Evolutionary conservation across 2,113 vertebrate species (phyloP), one percentile per base, ranked within the genome.

Genomic region (Fregata magnificens): DNA sequence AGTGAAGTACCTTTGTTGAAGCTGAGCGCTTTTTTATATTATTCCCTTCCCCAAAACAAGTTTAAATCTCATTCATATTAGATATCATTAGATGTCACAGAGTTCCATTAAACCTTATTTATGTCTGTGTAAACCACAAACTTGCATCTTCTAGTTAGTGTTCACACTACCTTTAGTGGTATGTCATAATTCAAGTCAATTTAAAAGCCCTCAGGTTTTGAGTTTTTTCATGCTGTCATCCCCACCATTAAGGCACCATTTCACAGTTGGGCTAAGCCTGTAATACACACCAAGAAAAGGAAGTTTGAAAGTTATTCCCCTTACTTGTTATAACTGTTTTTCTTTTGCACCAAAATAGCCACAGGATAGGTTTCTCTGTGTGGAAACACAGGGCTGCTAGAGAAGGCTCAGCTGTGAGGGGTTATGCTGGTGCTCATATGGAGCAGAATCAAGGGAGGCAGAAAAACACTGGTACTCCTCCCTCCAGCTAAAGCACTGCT

Each of bases 151-250:
- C 86, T 82, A 94, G 61, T 86, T 94, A 95, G 91, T 17, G 24
- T 87, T 95, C 91, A 93, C 77, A 72, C 89, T 97, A 83, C 85
- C 88, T 96, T 47, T 88, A 96, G 93, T 89, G 70, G 78, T 89
- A 90, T 95, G 77, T 72, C 93, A 95, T 87, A 95, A 95, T 77
- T 96, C 96, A 91, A 95, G 77, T 67, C 52, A 91, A 93, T 91
- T 94, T 94, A 91, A 95, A 97, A 96, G 89, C 91, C 73, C 91
- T 93, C 93, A 95, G 73, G 73, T 96, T 95, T 90, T 91, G 73
- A 91, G 40, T 58, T 91, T 95, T 96, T 95, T 95, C 93, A 89
- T 84, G 92, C 58, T 91, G 81, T 80, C 95, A 94, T 93, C 83
- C 86, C 81, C 91, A 95, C 81, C 73, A 84, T 89, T 87, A 96